Percentiles rank a stretch among this genome's conserved stretches.
phyloP scores from a whole-genome alignment of 1,140 invertebrate genomes.

The Hermatobates lingyangjiaoensis region DNA sequence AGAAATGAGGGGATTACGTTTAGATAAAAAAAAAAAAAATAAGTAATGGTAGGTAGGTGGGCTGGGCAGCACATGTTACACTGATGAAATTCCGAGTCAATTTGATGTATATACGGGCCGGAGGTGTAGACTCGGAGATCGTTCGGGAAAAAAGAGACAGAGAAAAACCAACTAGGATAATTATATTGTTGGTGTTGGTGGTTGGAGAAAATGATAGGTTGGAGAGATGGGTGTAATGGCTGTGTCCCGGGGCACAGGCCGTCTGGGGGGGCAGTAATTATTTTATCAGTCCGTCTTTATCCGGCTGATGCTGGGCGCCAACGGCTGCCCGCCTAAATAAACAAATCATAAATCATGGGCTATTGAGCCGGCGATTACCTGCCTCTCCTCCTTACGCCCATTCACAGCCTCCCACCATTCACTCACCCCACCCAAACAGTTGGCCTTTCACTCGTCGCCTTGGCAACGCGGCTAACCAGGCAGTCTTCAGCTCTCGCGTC shows the following conservation, averaged over 20 bases:
- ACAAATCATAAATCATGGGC: slow-evolving; percentile 19
- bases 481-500: no score
- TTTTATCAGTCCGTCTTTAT: slow-evolving; percentile 14
- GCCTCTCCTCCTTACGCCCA: not conserved
- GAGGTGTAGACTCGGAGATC: not conserved
- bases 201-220: slow-evolving; percentile 16
- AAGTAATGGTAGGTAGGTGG: no score
- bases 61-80: no score
- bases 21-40: no score
- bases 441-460: not conserved
- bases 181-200: slow-evolving; percentile 11
- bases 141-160: slow-evolving; percentile 2
- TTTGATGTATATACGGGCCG: no score
- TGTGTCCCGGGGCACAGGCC: not conserved
- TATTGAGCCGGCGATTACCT: slow-evolving; percentile 15
- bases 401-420: not conserved
- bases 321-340: slow-evolving; percentile 11
- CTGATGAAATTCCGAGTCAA: no score
- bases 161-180: slow-evolving; percentile 11
- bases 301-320: not conserved
- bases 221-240: slow-evolving; percentile 6
- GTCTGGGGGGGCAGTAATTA: slow-evolving; percentile 16
- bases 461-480: no score
- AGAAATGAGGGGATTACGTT: no score
- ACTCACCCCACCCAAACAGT: not conserved